A percentile compares a stretch with the other conserved stretches of the same genome.
Conservation (phyloP, 2,888 invertebrate species). For the Sesamia inferens region DNA sequence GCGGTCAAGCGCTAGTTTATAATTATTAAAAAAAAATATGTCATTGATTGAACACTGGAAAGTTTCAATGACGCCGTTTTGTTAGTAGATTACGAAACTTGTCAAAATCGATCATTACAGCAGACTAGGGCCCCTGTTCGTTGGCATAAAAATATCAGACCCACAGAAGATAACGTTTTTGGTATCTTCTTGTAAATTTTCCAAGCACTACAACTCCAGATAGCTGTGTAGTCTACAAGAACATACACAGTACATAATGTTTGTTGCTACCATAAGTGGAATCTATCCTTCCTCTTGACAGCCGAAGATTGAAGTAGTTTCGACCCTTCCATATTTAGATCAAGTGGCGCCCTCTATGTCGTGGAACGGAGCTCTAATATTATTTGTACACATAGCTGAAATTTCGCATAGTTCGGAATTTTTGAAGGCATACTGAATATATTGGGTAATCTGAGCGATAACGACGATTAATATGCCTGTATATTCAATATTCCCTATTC, state of each 20-base stretch:
- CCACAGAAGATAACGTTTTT: neutral
- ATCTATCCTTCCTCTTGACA: constrained; percentile 50
- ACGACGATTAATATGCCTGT: neutral
- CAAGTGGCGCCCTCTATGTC: constrained; percentile 52
- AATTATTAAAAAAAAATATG: too few relatives aligned
- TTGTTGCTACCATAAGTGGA: constrained; percentile 50
- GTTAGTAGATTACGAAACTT: too few relatives aligned
- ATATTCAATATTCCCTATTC: constrained; percentile 3
- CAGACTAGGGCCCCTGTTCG: neutral
- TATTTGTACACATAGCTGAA: constrained; percentile 50
- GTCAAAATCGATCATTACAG: too few relatives aligned
- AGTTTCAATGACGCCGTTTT: too few relatives aligned
- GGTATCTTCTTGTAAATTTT: neutral
- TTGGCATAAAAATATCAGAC: neutral
- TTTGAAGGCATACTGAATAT: constrained; percentile 21
- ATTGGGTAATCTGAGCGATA: constrained; percentile 20
- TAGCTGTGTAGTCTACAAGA: constrained; percentile 1
- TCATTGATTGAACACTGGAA: too few relatives aligned
- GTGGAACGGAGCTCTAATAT: constrained; percentile 48
- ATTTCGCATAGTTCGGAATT: constrained; percentile 39
- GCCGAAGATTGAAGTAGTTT: constrained; percentile 49
- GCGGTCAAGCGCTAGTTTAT: too few relatives aligned
- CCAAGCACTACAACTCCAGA: neutral
- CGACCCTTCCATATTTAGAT: constrained; percentile 61
- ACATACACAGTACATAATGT: constrained; percentile 31